Conservation (phyloP, 1,140 invertebrate genomes). For the Tetragonula clypearis region DNA sequence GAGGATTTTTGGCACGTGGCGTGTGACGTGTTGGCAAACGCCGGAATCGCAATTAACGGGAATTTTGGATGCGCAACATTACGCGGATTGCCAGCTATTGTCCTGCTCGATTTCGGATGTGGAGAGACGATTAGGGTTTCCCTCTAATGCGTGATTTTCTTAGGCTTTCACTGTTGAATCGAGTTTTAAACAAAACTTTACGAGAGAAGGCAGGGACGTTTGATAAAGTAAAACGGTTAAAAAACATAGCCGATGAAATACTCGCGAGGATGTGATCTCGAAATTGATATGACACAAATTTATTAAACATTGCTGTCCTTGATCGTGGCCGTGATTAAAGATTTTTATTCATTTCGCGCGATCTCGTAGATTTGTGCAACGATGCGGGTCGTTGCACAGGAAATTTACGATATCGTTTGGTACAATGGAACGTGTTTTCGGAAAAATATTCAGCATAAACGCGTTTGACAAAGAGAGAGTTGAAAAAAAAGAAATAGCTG, state of each 20-base stretch:
- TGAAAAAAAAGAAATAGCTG: too few species aligned
- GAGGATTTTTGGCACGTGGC: slow-evolving; percentile 46
- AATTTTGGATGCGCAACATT: slow-evolving; percentile 33
- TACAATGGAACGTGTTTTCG: neutral
- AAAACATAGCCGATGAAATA: too few species aligned
- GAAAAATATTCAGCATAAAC: neutral
- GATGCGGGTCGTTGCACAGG: neutral
- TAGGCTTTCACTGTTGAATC: too few species aligned
- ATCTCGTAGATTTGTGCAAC: too few species aligned
- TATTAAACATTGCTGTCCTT: too few species aligned
- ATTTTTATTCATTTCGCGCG: neutral
- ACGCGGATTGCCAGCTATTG: neutral
- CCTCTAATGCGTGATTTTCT: too few species aligned
- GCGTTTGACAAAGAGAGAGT: neutral
- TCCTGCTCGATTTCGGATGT: neutral
- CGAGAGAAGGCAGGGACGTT: too few species aligned
- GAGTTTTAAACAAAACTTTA: too few species aligned
- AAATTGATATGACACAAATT: too few species aligned
- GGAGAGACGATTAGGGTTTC: neutral
- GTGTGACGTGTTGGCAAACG: neutral
- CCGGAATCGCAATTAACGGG: slow-evolving; percentile 27
- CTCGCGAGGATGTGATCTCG: too few species aligned
- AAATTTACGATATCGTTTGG: neutral
- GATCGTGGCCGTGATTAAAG: neutral
- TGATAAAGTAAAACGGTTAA: too few species aligned